Base-by-base conservation (phyloP, 2,113 vertebrate species). In the Nematolebias whitei region DNA sequence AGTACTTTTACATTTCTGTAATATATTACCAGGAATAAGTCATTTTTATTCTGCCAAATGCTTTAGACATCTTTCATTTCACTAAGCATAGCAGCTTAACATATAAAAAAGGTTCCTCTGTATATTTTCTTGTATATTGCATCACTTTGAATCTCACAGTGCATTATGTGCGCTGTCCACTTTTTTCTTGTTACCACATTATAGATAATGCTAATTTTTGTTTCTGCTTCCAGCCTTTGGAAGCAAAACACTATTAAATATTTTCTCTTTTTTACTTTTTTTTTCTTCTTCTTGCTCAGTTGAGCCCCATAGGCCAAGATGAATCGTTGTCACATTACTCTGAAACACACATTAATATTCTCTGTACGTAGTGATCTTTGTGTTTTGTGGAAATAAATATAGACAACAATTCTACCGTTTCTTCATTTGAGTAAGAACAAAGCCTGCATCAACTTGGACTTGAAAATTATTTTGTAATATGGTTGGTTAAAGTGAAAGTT, bases 261-360 rank as follows among this genome's bases (percentile, higher is more conserved):
- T 79, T 69, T 87, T 81, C 74, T 71, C 61, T 62, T 23, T n/a
- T 62, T 71, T 47, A 41, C 50, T 67, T 87, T 88, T 58, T 61
- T 83, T 63, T 58, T 61, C 82, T 63, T 78, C 63, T 72, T 65
- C 59, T 71, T 76, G 67, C 83, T 77, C 72, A 71, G 82, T 69
- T 66, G 71, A 86, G 68, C 72, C 44, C 85, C 81, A 82, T 53
- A 81, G 80, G 76, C 86, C 63, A 74, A 69, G 63, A 80, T 74
- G 57, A 61, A 59, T 13, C 52, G 71, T 79, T 84, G 79, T 84
- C 80, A 68, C 78, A 84, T 76, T 78, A 78, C 56, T 71, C 43
- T 74, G 60, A 51, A 55, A 76, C 71, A 50, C n/a, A 24, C 78
- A 89, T 90, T 90, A 82, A 86, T 85, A 87, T 88, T 87, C 86